phyloP scores from a whole-genome alignment of 2,888 invertebrate species.

The Itoplectis maculator region DNA sequence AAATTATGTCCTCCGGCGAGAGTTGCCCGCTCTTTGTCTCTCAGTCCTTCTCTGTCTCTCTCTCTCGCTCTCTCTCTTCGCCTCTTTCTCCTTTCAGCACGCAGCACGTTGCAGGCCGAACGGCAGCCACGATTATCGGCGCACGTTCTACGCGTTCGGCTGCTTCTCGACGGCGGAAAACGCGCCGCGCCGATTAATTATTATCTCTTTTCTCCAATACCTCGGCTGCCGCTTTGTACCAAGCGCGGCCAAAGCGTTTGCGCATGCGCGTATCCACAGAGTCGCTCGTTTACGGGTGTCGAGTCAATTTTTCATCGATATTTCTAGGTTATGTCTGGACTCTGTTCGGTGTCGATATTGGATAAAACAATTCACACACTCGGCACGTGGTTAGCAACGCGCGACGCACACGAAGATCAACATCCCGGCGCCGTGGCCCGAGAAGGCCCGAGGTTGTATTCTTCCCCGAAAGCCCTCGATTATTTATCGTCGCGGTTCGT shows the following conservation, averaged over 20 bases:
- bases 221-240: constrained; percentile 21
- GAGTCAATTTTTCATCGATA: constrained; percentile 6
- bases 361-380: too few relatives aligned
- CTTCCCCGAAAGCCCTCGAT: constrained; percentile 4
- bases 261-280: too few relatives aligned
- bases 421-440: too few relatives aligned
- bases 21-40: constrained; percentile 44
- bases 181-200: constrained; percentile 31
- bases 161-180: constrained; percentile 9
- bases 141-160: constrained; percentile 26
- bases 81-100: constrained; percentile 66
- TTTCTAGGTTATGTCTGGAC: not conserved
- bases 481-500: constrained; percentile 23
- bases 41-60: constrained; percentile 1
- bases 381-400: too few relatives aligned
- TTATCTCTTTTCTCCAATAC: constrained; percentile 27
- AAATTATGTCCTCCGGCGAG: constrained; percentile 79
- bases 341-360: too few relatives aligned
- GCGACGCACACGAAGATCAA: not conserved
- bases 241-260: too few relatives aligned
- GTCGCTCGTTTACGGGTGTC: too few relatives aligned
- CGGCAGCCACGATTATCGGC: constrained; percentile 34
- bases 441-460: too few relatives aligned
- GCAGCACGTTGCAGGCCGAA: constrained; percentile 14
- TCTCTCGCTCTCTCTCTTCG: constrained; percentile 22